Percentiles rank a stretch among this genome's conserved stretches.
These are phyloP conservation scores for Spilarctia lutea DNA, from an alignment of 2,888 invertebrate species.

Conservation along the genomic window DNA sequence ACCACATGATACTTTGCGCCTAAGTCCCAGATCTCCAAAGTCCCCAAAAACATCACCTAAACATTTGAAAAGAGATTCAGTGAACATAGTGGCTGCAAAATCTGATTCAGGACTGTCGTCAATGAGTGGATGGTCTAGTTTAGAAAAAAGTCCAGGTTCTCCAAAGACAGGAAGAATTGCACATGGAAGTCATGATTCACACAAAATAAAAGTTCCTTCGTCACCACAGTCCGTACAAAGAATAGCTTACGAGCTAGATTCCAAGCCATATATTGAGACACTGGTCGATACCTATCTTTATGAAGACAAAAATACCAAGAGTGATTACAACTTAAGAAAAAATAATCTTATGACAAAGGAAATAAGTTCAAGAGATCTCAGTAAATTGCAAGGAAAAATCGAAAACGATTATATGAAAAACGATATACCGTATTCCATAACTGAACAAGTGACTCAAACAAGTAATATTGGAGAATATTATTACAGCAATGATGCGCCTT, in stretches of 20 bases:
- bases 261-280: conserved; percentile 85
- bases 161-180: conserved; percentile 87
- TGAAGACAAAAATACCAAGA: conserved; percentile 70
- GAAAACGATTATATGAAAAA: conserved; percentile 69
- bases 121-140: conserved; percentile 94
- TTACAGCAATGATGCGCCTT: conserved; percentile 86
- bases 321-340: conserved; percentile 69
- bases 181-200: conserved; percentile 74
- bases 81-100: conserved; percentile 90
- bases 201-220: conserved; percentile 77
- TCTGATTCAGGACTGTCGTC: conserved; percentile 95
- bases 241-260: conserved; percentile 73
- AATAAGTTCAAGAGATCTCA: conserved; percentile 68
- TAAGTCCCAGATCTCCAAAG: conserved; percentile 91
- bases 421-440: conserved; percentile 65
- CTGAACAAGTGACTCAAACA: conserved; percentile 66
- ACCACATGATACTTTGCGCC: conserved; percentile 81
- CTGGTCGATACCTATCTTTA: conserved; percentile 84
- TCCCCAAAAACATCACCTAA: conserved; percentile 91
- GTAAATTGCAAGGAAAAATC: conserved; percentile 68
- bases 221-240: conserved; percentile 78
- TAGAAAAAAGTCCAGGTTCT: conserved; percentile 94
- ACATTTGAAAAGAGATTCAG: conserved; percentile 87
- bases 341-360: conserved; percentile 66
- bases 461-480: conserved; percentile 78